phyloP scores from a whole-genome alignment of 2,113 vertebrate species.

The Melanostigma gelatinosum region DNA sequence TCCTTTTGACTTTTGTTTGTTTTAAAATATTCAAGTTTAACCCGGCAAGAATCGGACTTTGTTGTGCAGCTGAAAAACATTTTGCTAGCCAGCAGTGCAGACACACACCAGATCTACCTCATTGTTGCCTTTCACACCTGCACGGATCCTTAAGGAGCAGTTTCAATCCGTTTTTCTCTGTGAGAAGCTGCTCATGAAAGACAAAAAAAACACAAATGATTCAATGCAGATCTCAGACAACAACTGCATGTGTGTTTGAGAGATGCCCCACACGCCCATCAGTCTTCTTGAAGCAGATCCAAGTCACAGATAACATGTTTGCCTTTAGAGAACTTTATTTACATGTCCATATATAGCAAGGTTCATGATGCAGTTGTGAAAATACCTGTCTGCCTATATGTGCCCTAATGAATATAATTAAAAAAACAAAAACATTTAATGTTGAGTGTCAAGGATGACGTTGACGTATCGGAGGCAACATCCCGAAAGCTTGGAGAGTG shows the following conservation, averaged over 20 bases:
- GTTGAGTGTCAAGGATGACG: conserved; percentile 46
- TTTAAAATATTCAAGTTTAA: conserved; percentile 35
- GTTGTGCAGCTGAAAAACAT: neutral
- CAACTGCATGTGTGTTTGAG: neutral
- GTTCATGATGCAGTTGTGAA: conserved; percentile 75
- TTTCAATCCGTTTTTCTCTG: conserved; percentile 13
- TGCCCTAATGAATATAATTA: conserved; percentile 74
- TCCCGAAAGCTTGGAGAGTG: conserved; percentile 46
- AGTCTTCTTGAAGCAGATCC: conserved; percentile 20
- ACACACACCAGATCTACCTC: neutral
- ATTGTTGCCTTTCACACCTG: neutral
- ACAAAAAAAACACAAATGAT: neutral
- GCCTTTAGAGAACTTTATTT: conserved; percentile 85
- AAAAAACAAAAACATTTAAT: conserved; percentile 59
- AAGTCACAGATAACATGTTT: conserved; percentile 50
- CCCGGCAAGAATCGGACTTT: conserved; percentile 8
- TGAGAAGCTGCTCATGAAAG: neutral
- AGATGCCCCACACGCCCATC: neutral
- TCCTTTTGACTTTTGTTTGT: conserved; percentile 14
- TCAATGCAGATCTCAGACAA: neutral
- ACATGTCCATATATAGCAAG: conserved; percentile 83
- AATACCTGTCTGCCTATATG: conserved; percentile 77
- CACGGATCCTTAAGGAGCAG: neutral
- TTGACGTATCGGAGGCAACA: conserved; percentile 34
- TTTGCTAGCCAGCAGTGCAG: neutral